Evolutionary conservation across 2,797 vertebrate genomes (phyloP), one percentile per base, ranked within the genome.

Genomic region (Channa striata): DNA sequence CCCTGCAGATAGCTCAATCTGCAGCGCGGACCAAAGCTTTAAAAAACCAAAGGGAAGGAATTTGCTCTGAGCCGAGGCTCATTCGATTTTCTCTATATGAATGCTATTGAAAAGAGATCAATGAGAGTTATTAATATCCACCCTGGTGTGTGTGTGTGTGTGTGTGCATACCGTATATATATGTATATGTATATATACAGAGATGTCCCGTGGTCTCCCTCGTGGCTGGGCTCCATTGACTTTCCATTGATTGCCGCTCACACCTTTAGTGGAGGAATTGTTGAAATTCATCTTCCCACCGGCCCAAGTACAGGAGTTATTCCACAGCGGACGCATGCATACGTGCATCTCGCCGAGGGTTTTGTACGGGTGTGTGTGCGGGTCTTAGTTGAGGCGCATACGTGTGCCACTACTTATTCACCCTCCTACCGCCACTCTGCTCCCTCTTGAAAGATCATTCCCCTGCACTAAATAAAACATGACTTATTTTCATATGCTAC

Each of bases 391-490:
- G 57, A 74, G 66, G 46, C 37, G 46, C 76, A 74, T 43, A 49
- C 40, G 19, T 19, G 69, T 80, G 70, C 77, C 67, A 40, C 78
- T 52, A 78, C 85, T 86, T 83, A 72, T 56, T 82, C 73, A 75
- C 71, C 72, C 80, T 74, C 58, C 77, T 78, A 66, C 77, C 85
- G 81, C 70, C 88, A 86, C 80, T 87, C 74, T 16, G 57, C 68
- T 81, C 43, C 78, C 83, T 88, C 85, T 82, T 78, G n/a, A 91
- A 78, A 49, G 65, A 86, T 90, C 80, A 69, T 78, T 87, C 63
- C 67, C 23, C 58, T 75, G 53, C 77, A 70, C 83, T 92, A 90
- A 93, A 92, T 93, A 92, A 92, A 91, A 91, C 87, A 91, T 87
- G 62, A 56, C 39, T 44, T 33, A 82, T 87, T 82, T 87, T 74